These are phyloP conservation scores for Lemur catta DNA, from an alignment of 2,797 vertebrate genomes.

Conservation along the genomic window DNA sequence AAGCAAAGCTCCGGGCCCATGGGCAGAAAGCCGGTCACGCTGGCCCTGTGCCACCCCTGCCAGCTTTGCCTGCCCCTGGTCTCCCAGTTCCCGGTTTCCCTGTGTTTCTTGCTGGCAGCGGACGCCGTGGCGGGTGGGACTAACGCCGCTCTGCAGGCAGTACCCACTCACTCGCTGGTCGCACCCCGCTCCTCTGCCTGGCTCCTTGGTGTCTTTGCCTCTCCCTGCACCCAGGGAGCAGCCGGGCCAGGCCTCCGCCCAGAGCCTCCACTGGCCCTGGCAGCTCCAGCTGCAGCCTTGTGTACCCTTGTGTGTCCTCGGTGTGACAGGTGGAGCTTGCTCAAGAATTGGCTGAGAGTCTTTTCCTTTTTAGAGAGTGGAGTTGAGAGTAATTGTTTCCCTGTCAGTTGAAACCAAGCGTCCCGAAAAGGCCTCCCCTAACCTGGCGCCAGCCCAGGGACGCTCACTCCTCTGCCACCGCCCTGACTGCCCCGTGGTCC, in stretches of 20 bases:
- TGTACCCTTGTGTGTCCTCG: neutral
- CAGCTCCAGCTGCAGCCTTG: neutral
- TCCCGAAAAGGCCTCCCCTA: too few species aligned
- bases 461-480: neutral
- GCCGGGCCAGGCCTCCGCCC: neutral
- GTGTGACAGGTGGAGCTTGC: neutral
- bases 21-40: neutral
- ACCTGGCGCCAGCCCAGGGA: neutral
- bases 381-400: neutral
- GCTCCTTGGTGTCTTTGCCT: constrained; percentile 20
- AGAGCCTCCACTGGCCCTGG: neutral
- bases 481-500: neutral
- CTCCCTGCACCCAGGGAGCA: neutral
- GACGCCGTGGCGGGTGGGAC: constrained; percentile 27
- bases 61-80: constrained; percentile 56
- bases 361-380: neutral
- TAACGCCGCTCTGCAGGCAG: constrained; percentile 5
- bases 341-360: neutral
- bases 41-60: neutral
- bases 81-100: constrained; percentile 59
- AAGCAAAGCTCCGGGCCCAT: constrained; percentile 47
- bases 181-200: neutral
- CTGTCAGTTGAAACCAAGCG: neutral
- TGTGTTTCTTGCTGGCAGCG: constrained; percentile 79
- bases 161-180: constrained; percentile 1